These are phyloP conservation scores for Trachelus troglodyta DNA, from an alignment of 2,888 invertebrate genomes.

Conservation along the genomic window DNA sequence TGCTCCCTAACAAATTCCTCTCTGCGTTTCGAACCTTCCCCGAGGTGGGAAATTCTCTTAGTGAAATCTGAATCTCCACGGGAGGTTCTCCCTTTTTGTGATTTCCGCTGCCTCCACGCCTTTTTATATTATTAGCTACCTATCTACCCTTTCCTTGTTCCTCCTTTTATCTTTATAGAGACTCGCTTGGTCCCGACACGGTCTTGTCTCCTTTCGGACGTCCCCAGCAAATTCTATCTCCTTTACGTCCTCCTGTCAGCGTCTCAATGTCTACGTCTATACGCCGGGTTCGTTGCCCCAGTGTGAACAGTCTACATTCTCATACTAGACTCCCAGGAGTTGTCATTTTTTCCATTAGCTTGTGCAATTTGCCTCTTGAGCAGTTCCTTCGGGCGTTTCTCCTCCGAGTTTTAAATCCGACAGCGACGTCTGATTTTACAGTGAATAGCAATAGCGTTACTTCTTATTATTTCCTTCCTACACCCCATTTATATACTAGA, in stretches of 20 bases:
- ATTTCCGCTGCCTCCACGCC: background rate
- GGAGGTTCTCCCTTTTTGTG: background rate
- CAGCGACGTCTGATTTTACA: background rate
- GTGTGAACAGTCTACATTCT: background rate
- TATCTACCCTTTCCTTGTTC: background rate
- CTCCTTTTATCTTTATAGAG: background rate
- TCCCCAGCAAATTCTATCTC: conserved; percentile 1
- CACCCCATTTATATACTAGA: background rate
- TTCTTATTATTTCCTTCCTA: background rate
- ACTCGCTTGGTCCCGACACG: background rate
- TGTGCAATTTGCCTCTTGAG: background rate
- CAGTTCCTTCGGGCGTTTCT: background rate
- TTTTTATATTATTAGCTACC: background rate
- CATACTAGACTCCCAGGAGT: background rate
- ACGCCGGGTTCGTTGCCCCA: background rate
- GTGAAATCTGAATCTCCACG: background rate
- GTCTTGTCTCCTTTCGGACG: background rate
- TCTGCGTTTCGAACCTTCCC: background rate
- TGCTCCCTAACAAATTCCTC: background rate
- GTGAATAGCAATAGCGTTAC: background rate
- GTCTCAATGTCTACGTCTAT: background rate
- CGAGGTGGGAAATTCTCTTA: background rate
- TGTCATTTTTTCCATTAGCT: background rate
- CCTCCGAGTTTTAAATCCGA: background rate
- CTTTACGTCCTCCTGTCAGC: background rate